Conservation (phyloP, 2,113 vertebrate species). For the Bubalus kerabau region DNA sequence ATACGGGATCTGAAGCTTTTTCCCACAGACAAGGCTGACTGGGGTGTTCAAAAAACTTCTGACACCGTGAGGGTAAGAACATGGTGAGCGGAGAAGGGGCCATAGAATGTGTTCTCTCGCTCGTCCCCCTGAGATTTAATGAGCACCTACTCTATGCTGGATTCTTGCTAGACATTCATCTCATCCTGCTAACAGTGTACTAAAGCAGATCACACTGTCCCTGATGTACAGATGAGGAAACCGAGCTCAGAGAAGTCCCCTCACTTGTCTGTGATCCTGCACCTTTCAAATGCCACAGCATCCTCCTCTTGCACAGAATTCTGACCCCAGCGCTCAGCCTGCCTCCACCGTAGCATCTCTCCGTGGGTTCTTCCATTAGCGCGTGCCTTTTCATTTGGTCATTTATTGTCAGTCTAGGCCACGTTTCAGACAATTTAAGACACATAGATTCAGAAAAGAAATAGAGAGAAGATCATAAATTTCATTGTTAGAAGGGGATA, state of each 20-base stretch:
- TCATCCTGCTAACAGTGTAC: background rate
- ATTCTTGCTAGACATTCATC: background rate
- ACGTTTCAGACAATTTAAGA: background rate
- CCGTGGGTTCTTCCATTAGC: background rate
- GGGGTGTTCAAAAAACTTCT: background rate
- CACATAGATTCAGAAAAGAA: background rate
- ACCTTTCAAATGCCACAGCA: background rate
- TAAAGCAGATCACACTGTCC: background rate
- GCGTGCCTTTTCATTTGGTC: background rate
- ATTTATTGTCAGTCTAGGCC: no score
- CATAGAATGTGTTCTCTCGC: background rate
- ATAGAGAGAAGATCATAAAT: background rate
- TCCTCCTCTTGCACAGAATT: background rate
- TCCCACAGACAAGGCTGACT: background rate
- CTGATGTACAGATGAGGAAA: background rate
- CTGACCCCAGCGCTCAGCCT: background rate
- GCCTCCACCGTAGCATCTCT: background rate
- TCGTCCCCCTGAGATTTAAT: background rate
- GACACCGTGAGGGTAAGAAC: background rate
- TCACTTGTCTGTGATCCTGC: background rate
- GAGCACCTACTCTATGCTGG: background rate
- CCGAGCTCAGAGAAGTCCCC: background rate
- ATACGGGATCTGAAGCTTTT: background rate
- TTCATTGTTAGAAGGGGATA: background rate
- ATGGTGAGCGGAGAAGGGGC: background rate